These are phyloP conservation scores for Lypha dubia DNA, from an alignment of 2,888 invertebrate genomes.

Conservation along the genomic window DNA sequence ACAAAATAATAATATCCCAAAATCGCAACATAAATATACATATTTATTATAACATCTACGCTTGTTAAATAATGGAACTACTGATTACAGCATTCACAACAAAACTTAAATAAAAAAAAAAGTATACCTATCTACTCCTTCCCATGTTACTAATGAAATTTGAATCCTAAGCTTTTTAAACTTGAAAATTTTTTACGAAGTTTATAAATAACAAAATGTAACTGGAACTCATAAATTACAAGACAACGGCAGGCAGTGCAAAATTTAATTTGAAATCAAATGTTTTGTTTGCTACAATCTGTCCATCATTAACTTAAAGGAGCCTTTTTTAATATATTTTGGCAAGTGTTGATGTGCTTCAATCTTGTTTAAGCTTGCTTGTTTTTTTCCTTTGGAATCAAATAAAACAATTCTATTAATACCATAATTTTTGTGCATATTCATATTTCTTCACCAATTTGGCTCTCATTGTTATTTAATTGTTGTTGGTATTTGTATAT, in stretches of 20 bases:
- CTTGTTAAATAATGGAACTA: constrained; percentile 15
- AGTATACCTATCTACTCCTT: constrained; percentile 5
- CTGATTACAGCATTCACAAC: constrained; percentile 23
- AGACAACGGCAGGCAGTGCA: too few relatives aligned
- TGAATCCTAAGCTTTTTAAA: too few relatives aligned
- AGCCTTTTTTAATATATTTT: not conserved
- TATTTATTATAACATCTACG: constrained; percentile 2
- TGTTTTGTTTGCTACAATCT: not conserved
- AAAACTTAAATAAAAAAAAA: constrained; percentile 50
- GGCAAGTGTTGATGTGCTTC: constrained; percentile 1
- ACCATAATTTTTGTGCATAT: constrained; percentile 10
- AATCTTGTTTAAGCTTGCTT: not conserved
- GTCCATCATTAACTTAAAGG: not conserved
- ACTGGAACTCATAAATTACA: not conserved
- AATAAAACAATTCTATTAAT: not conserved
- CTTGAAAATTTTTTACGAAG: not conserved
- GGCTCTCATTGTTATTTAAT: constrained; percentile 1
- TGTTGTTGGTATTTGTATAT: constrained; percentile 5
- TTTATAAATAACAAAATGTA: not conserved
- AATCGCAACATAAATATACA: constrained; percentile 17
- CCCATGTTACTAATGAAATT: not conserved
- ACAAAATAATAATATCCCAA: too few relatives aligned
- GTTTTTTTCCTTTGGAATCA: constrained; percentile 11
- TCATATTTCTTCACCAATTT: constrained; percentile 11
- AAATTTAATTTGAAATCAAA: not conserved